Evolutionary conservation across 2,113 vertebrate species (phyloP), one percentile per base, ranked within the genome.

Genomic region (Ceyx melanurus): DNA sequence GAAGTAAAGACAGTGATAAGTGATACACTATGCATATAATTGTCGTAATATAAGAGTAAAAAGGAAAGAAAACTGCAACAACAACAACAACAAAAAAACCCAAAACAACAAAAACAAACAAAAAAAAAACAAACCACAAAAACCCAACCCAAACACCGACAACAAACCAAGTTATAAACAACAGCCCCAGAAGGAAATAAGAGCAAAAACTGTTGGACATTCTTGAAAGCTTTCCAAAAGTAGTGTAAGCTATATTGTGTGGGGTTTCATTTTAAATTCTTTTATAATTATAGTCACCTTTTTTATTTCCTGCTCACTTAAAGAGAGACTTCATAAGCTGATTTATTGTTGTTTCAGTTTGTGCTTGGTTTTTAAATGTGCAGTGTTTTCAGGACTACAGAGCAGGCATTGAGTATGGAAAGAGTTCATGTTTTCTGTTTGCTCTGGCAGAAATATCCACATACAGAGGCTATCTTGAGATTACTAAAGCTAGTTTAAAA

Each of bases 171-270:
- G 13, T 11, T 77, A 85, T 58, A 62, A 92, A 80, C 31, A 86
- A 51, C 33, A 83, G 13, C 13, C n/a, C 60, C 56, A 83, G 45
- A 75, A 35, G 57, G 14, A 93, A 92, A 71, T 57, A 57, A 0
- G 4, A 72, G 13, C 16, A 91, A 90, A 94, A 93, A 10, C 16
- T 42, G 1, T 42, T 88, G 53, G 15, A 53, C 35, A 65, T 77
- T 86, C 65, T 84, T 92, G 65, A 82, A 29, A 85, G 5, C 13
- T 83, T 93, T 94, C 92, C 68, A 94, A 90, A 91, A 26, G 73
- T 33, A 1, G 26, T 78, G n/a, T 45, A 62, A 91, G 25, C 83
- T 78, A 83, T 20, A 90, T 46, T 74, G 22, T 60, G 56, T 67
- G 46, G 1, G 1, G 10, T 31, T 65, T 73, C 86, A 73, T 28